Conservation (phyloP, 2,797 vertebrate genomes). For the Dendrocincla fuliginosa region DNA sequence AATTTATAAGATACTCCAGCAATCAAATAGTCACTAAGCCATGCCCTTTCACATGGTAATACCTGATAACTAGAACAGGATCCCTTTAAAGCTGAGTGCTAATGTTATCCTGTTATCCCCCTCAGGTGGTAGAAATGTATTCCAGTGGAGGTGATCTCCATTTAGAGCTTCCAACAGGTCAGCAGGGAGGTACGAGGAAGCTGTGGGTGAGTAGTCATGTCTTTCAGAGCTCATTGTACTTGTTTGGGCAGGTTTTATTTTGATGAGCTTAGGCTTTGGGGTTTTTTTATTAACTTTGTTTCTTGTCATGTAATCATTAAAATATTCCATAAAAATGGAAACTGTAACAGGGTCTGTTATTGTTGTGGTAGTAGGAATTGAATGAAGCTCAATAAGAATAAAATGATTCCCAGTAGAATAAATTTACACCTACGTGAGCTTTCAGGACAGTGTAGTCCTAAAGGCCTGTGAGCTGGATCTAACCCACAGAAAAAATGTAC, state of each 20-base stretch:
- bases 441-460: background rate
- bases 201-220: slow-evolving; percentile 86
- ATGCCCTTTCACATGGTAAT: background rate
- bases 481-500: background rate
- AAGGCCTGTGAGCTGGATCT: background rate
- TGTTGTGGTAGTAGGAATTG: background rate
- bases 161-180: slow-evolving; percentile 95
- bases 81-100: background rate
- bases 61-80: background rate
- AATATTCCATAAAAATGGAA: background rate
- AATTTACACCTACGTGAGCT: background rate
- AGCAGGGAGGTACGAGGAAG: slow-evolving; percentile 92
- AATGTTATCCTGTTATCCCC: background rate
- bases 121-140: slow-evolving; percentile 98
- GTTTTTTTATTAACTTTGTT: background rate
- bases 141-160: slow-evolving; percentile 97
- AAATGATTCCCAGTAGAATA: background rate
- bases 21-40: background rate
- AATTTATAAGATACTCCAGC: background rate
- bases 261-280: background rate
- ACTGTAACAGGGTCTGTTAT: background rate
- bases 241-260: background rate
- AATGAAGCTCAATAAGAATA: background rate
- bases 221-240: background rate
- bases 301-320: background rate